phyloP scores from a whole-genome alignment of 2,888 invertebrate genomes.

The Ditula angustiorana region DNA sequence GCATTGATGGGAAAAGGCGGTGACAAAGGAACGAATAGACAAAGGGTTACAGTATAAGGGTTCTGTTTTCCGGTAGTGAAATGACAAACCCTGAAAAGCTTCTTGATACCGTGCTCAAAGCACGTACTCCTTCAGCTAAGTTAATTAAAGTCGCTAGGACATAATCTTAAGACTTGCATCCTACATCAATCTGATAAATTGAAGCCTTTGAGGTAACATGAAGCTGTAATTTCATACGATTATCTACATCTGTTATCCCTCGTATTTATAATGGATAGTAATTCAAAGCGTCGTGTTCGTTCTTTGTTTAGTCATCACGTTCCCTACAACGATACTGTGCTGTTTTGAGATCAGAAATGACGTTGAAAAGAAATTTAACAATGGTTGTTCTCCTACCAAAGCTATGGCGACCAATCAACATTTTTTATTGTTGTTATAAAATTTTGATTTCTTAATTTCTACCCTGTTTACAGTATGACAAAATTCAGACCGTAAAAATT shows the following conservation, averaged over 20 bases:
- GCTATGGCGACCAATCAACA: too few relatives aligned
- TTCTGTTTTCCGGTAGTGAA: neutral
- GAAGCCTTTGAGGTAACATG: conserved; percentile 28
- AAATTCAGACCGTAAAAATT: too few relatives aligned
- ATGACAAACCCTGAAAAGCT: neutral
- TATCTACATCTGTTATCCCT: conserved; percentile 31
- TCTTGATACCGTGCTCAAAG: neutral
- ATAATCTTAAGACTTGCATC: conserved; percentile 16
- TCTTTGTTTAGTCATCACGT: conserved; percentile 12
- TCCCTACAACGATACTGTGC: neutral
- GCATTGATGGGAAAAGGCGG: neutral
- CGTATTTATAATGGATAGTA: conserved; percentile 31
- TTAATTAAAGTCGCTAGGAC: neutral
- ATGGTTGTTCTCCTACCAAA: neutral
- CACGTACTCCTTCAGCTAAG: neutral
- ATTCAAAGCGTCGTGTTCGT: conserved; percentile 24
- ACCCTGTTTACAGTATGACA: too few relatives aligned
- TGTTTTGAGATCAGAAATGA: neutral
- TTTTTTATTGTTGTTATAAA: too few relatives aligned
- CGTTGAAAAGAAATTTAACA: neutral
- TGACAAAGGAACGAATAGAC: neutral
- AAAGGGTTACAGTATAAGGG: neutral
- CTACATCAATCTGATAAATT: conserved; percentile 29
- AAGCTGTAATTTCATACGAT: conserved; percentile 36
- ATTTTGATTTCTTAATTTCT: too few relatives aligned